Evolutionary conservation across 2,888 invertebrate species (phyloP).

Genomic region (Drosophila macrothrix): DNA sequence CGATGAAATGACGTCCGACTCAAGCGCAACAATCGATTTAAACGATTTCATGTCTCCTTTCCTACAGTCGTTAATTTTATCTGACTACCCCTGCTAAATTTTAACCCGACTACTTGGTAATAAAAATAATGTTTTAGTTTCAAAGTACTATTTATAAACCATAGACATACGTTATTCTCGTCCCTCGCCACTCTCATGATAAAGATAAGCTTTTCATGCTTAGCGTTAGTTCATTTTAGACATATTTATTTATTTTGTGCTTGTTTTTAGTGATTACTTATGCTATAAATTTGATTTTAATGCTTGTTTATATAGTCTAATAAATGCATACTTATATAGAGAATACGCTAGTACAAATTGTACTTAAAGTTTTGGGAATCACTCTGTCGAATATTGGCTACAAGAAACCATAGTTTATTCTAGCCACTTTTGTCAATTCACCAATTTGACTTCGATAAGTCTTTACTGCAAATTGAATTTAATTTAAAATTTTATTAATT

Average conservation of each 20-base stretch:
- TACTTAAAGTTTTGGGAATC: neutral
- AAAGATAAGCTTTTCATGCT: neutral
- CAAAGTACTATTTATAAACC: neutral
- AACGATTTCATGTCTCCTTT: conserved; percentile 32
- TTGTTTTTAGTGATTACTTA: neutral
- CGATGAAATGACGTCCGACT: conserved; percentile 7
- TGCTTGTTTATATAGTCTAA: neutral
- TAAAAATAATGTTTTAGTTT: neutral
- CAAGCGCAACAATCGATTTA: conserved; percentile 49
- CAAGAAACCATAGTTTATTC: neutral
- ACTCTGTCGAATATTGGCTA: neutral
- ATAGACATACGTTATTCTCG: neutral
- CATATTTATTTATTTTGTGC: neutral
- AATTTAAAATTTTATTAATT: neutral
- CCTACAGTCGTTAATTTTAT: conserved; percentile 28
- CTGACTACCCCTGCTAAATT: conserved; percentile 3
- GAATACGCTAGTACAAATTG: neutral
- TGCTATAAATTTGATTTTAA: neutral
- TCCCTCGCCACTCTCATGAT: neutral
- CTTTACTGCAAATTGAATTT: neutral
- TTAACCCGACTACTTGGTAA: neutral
- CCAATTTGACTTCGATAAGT: neutral
- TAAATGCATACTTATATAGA: neutral
- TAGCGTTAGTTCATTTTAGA: neutral
- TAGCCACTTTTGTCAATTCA: neutral